Conservation (phyloP, 2,888 invertebrate species). For the Himalopsyche japonica region DNA sequence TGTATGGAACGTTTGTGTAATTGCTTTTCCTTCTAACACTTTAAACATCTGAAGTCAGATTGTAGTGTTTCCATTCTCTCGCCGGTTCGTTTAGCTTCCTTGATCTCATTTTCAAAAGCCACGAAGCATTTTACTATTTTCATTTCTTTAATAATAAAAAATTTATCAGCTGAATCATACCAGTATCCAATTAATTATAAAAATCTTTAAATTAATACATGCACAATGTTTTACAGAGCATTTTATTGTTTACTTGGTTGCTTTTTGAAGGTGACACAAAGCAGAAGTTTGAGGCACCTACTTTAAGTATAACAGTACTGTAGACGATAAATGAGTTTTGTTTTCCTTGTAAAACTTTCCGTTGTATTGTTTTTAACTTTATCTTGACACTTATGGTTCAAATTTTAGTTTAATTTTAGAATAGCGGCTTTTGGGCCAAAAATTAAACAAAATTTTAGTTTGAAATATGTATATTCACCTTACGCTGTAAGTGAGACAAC, state of each 20-base stretch:
- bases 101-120: background rate
- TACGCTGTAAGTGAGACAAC: no score
- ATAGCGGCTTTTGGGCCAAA: background rate
- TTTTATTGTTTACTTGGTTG: background rate
- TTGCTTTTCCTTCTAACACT: background rate
- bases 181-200: background rate
- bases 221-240: background rate
- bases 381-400: background rate
- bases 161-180: background rate
- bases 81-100: background rate
- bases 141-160: background rate
- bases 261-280: background rate
- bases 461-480: background rate
- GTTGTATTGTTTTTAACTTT: constrained; percentile 1
- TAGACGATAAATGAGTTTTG: background rate
- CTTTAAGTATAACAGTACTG: background rate
- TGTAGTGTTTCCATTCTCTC: background rate
- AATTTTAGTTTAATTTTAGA: background rate
- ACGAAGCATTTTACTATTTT: background rate
- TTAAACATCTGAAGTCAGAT: background rate
- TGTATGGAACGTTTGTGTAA: background rate
- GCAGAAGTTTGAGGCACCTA: background rate
- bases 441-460: background rate
- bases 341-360: background rate
- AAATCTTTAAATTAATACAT: background rate